Base-by-base conservation (phyloP, 2,888 invertebrate genomes). In the Camponotus fellah region DNA sequence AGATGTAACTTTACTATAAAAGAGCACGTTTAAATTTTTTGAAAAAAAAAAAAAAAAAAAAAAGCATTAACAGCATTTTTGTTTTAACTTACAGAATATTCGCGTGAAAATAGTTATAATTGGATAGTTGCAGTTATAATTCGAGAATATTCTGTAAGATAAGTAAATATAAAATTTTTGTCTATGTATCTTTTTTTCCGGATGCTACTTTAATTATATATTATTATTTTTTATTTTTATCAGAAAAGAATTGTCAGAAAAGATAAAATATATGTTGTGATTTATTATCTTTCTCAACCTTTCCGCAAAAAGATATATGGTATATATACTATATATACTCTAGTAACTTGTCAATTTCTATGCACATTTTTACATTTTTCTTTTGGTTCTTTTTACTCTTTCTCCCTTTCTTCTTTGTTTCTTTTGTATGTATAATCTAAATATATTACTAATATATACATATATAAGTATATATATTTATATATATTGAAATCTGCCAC, bases 341-440 rank as follows among this genome's bases (percentile, higher is more conserved):
- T 90, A 88, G 40, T 89, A 87, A 89, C 83, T 90, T 90, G 90
- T 80, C 89, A 62, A 60, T 79, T 69, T 79, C 9, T 49, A 37
- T 71, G 46, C 79, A 71, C 69, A 79, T n/a, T 43, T 8, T 34
- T 10, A 53, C 53, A 64, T 75, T 62, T 53, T 82, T 64, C 49
- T 68, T 68, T 83, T 65, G 43, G 34, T 64, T 81, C 21, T 14
- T 46, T 9, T 49, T 40, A 5, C 17, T n/a, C 6, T 49, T 32
- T n/a, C 14, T n/a, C 9, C 17, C 3, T 32, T 43, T 40, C 12
- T 1, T 72, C 10, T 40, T 6, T 4, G 5, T 34, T 71, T 32
- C 46, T 46, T 0, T 43, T 56, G 72, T 37, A 72, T 34, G 49
- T 49, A 71, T 60, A 79, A 69, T 43, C 21, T 9, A 68, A n/a